Percentiles rank a stretch among this genome's conserved stretches.
Evolutionary conservation across 2,113 vertebrate species (phyloP).

Genomic region (Menidia beryllina): DNA sequence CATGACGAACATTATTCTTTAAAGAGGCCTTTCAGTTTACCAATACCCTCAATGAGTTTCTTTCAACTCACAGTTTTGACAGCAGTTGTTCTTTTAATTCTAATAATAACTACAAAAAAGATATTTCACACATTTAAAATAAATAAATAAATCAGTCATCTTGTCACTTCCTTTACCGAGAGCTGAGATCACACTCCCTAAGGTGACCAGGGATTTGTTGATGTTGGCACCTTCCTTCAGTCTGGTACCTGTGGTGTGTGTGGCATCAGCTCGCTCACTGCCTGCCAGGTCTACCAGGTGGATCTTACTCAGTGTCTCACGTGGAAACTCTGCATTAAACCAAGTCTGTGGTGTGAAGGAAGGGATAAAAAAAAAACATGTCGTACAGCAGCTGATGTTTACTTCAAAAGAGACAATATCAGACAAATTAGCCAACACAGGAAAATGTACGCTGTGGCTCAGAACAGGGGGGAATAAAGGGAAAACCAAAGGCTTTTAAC

Average conservation of each 20-base stretch:
- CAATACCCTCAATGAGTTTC: neutral
- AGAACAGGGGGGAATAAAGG: too few species aligned
- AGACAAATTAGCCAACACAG: neutral
- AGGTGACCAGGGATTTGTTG: conserved; percentile 95
- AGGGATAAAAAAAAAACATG: neutral
- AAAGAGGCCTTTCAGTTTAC: neutral
- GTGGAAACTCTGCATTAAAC: conserved; percentile 92
- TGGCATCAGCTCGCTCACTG: conserved; percentile 91
- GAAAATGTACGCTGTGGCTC: too few species aligned
- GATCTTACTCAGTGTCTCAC: conserved; percentile 95
- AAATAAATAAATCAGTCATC: conserved; percentile 29
- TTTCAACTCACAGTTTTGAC: neutral
- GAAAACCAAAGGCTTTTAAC: too few species aligned
- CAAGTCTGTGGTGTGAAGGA: conserved; percentile 82
- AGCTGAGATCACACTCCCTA: conserved; percentile 96
- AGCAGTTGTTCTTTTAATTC: neutral
- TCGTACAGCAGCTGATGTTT: neutral
- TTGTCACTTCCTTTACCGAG: conserved; percentile 83
- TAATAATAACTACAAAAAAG: too few species aligned
- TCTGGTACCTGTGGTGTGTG: conserved; percentile 86
- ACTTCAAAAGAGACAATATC: conserved; percentile 40
- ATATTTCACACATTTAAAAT: neutral
- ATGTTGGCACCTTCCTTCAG: conserved; percentile 96
- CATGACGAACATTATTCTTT: neutral
- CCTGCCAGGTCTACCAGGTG: conserved; percentile 96